Base-by-base conservation (phyloP, 2,888 invertebrate genomes). In the Cetonia aurata region DNA sequence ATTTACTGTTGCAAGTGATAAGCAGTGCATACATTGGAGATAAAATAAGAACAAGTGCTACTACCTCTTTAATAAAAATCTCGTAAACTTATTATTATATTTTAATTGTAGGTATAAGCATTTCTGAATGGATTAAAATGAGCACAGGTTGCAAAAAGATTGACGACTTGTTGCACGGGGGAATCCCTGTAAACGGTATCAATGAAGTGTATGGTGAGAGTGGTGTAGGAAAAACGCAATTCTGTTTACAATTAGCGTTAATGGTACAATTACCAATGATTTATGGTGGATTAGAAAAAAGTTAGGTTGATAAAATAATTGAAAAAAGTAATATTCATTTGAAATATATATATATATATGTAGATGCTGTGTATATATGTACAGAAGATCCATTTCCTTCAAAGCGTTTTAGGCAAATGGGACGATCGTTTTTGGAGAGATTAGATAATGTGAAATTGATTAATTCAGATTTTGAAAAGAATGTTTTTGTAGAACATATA, bases 171-270 rank as follows among this genome's bases (percentile, higher is more conserved):
- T 81, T 92, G 19, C 83, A 85, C 75, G 94, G 94, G 69, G 95
- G 95, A 37, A 86, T 94, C 70, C 85, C 89, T 55, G 84, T 85
- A 75, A 88, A 89, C 74, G 91, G 92, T 31, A 87, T 95, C 62
- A 92, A 91, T 69, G 95, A 95, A 86, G 86, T 96, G 76, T 90
- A 88, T 81, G 95, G 95, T n/a, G 90, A 91, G 82, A 93, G 93
- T 85, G 92, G 93, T 13, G 87, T 89, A 77, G 95, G 95, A 6
- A 95, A 95, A 86, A 94, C 94, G 0, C 95, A 95, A 82, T 80
- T 95, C 52, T 92, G 90, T 75, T 84, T 95, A 60, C 93, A 94
- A 83, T 82, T 93, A 33, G 87, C 91, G 42, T 83, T 93, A 17
- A 88, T 88, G 71, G 89, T 89, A 72, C 93, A 93, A 83, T 83